Conservation (phyloP, 2,888 invertebrate species). For the Apotomis betuletana region DNA sequence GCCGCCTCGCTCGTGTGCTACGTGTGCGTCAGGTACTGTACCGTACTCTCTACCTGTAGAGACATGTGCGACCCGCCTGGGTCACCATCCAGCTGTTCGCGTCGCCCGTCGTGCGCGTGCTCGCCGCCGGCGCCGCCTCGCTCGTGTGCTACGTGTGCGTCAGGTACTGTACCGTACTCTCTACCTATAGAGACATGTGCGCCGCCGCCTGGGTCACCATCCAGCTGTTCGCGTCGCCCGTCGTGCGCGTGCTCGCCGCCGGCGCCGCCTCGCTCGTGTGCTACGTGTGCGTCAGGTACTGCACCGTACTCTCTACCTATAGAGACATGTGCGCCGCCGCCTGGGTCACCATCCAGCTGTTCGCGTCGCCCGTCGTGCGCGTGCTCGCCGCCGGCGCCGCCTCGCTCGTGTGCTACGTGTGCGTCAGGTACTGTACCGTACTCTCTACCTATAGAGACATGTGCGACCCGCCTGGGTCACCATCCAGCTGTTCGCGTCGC, state of each 20-base stretch:
- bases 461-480: constrained; percentile 91
- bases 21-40: constrained; percentile 88
- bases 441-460: too few relatives aligned
- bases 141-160: constrained; percentile 93
- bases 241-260: constrained; percentile 90
- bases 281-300: constrained; percentile 91
- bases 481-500: constrained; percentile 90
- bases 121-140: constrained; percentile 91
- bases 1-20: constrained; percentile 92
- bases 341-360: constrained; percentile 91
- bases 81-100: constrained; percentile 90
- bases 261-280: constrained; percentile 92
- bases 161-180: constrained; percentile 83
- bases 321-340: constrained; percentile 90
- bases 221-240: constrained; percentile 90
- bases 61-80: constrained; percentile 92
- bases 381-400: constrained; percentile 92
- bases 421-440: constrained; percentile 86
- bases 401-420: constrained; percentile 92
- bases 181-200: too few relatives aligned
- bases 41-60: too few relatives aligned
- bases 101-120: constrained; percentile 89
- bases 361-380: constrained; percentile 89
- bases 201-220: constrained; percentile 91
- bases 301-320: too few relatives aligned